These are phyloP conservation scores for Rotaria macrura DNA, from an alignment of 2,888 invertebrate species.

Conservation along the genomic window DNA sequence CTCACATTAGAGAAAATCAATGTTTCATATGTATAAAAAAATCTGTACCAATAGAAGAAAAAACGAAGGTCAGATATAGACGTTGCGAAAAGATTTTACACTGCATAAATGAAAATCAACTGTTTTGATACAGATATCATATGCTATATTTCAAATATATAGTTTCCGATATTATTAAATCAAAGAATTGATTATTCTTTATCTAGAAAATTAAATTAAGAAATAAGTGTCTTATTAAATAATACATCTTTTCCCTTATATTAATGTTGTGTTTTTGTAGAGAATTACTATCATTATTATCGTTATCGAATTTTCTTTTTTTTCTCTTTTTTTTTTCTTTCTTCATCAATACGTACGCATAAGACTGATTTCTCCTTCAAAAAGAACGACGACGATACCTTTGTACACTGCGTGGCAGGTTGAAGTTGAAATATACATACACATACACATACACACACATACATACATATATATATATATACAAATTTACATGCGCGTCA, in stretches of 20 bases:
- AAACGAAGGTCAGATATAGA: neutral
- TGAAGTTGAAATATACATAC: neutral
- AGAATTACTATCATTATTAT: neutral
- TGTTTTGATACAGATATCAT: neutral
- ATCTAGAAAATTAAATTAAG: no score
- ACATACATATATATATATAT: no score
- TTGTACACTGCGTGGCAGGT: neutral
- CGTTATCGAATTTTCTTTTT: neutral
- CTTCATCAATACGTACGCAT: neutral
- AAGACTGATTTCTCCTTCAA: neutral
- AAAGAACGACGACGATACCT: neutral
- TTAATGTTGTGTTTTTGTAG: neutral
- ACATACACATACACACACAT: no score
- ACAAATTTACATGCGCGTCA: neutral
- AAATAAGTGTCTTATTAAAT: neutral
- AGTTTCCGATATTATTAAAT: no score
- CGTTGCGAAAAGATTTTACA: neutral
- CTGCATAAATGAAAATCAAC: neutral
- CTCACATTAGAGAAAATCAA: neutral
- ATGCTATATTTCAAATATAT: no score
- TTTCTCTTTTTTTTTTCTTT: neutral
- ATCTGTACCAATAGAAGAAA: neutral
- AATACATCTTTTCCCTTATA: neutral
- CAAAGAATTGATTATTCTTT: no score
- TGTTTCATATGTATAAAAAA: neutral